These are phyloP conservation scores for Arnoldichthys spilopterus DNA, from an alignment of 2,797 vertebrate species.

Conservation along the genomic window DNA sequence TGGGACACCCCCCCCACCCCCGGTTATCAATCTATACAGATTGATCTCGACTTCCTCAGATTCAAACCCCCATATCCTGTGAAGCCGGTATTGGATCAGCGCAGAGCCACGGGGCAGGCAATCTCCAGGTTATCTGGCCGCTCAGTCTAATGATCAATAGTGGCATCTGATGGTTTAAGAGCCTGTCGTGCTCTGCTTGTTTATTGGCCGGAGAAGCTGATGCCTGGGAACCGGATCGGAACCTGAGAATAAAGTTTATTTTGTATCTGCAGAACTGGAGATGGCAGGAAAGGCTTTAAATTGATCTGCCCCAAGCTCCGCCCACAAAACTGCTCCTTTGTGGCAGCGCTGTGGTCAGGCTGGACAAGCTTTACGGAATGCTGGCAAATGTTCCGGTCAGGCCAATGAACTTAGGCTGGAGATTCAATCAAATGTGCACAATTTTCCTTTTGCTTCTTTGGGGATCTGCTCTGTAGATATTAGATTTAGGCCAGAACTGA, in stretches of 20 bases:
- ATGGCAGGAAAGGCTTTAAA: constrained; percentile 19
- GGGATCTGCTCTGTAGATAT: no score
- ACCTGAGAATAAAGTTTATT: constrained; percentile 59
- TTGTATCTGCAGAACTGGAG: constrained; percentile 20
- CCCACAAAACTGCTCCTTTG: not conserved
- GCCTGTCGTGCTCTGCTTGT: constrained; percentile 69
- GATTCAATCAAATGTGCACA: no score
- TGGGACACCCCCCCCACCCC: constrained; percentile 63
- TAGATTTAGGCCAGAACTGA: no score
- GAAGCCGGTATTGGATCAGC: constrained; percentile 74
- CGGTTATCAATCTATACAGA: constrained; percentile 74
- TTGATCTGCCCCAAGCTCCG: not conserved
- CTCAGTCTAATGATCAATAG: constrained; percentile 78
- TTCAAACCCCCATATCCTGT: constrained; percentile 75
- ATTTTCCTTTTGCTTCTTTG: no score
- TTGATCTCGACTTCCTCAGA: constrained; percentile 80
- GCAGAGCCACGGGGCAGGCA: constrained; percentile 69
- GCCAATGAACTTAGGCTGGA: not conserved
- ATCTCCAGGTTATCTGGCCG: constrained; percentile 73
- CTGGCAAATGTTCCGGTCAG: no score
- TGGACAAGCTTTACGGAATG: not conserved
- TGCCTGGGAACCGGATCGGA: constrained; percentile 56
- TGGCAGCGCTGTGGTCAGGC: not conserved
- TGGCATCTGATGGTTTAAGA: constrained; percentile 70
- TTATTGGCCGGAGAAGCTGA: constrained; percentile 67